Evolutionary conservation across 2,113 vertebrate species (phyloP).

Genomic region (Rhabdornis inornatus): DNA sequence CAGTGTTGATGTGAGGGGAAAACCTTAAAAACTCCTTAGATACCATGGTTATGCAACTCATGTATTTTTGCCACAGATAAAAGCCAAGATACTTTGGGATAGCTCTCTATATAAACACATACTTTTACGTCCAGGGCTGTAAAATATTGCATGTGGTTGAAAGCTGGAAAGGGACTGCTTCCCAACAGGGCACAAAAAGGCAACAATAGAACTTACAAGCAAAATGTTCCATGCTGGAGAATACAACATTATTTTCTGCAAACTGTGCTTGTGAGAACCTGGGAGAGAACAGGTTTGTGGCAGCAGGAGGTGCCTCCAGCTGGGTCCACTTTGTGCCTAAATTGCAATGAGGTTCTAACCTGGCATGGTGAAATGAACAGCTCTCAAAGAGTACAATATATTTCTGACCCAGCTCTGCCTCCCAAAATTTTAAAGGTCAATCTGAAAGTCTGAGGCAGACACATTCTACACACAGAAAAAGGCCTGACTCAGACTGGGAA

Average conservation of each 20-base stretch:
- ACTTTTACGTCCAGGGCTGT: background rate
- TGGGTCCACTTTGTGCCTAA: background rate
- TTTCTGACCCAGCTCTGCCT: background rate
- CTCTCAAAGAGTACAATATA: background rate
- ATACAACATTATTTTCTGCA: background rate
- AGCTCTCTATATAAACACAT: background rate
- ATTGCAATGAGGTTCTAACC: background rate
- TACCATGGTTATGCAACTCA: background rate
- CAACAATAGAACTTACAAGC: background rate
- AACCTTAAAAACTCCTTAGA: background rate
- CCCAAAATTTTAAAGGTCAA: background rate
- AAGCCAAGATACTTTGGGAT: background rate
- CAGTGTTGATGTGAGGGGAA: background rate
- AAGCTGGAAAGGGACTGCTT: background rate
- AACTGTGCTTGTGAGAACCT: background rate
- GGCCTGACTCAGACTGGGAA: background rate
- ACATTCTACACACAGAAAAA: background rate
- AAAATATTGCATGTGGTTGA: background rate
- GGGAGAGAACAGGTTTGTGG: background rate
- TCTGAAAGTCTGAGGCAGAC: background rate
- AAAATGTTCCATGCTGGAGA: background rate
- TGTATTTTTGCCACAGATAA: background rate
- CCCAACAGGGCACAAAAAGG: background rate
- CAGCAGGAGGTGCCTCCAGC: background rate
- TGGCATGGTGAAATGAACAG: background rate